Evolutionary conservation across 2,797 vertebrate species (phyloP), one percentile per base, ranked within the genome.

Genomic region (Microtus agrestis): DNA sequence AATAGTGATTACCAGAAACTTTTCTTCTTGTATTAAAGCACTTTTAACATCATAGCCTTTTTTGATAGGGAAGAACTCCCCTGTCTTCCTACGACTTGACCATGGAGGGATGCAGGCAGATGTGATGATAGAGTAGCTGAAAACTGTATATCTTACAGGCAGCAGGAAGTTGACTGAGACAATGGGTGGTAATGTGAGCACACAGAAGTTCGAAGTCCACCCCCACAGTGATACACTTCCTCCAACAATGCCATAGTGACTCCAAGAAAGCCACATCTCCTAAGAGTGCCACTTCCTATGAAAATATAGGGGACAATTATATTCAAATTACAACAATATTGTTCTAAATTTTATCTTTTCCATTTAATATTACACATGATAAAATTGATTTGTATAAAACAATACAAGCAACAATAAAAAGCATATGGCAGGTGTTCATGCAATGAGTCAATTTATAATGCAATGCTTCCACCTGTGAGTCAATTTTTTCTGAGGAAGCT

Each of bases 91-190:
- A 15, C 40, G 79, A 61, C 6, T 81, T 15, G 56, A 10, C 3
- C 13, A 56, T 56, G 19, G 69, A 10, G 9, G 69, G 0, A 0
- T 11, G 4, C 69, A 40, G n/a, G 37, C 0, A 73, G 21, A 73
- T 5, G 10, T 25, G 31, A 2, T 23, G 19, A 21, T 23, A 37
- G 37, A 73, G 56, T 59, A 23, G 37, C 69, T 40, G 69, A 23
- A 2, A 37, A 37, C 23, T 0, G 4, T 71, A 2, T 0, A 37
- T 37, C n/a, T 21, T 37, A 10, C n/a, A 71, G n/a, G 19, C 21
- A 25, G 23, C 69, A 40, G 37, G n/a, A 73, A 23, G 37, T 40
- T 21, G 2, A 11, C 69, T 69, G 34, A 69, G 15, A 69, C 34
- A 69, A 14, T 73, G n/a, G 56, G 56, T 2, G 21, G 1, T 40